Evolutionary conservation across 2,113 vertebrate genomes (phyloP), one percentile per base, ranked within the genome.

Genomic region (Hylia prasina): DNA sequence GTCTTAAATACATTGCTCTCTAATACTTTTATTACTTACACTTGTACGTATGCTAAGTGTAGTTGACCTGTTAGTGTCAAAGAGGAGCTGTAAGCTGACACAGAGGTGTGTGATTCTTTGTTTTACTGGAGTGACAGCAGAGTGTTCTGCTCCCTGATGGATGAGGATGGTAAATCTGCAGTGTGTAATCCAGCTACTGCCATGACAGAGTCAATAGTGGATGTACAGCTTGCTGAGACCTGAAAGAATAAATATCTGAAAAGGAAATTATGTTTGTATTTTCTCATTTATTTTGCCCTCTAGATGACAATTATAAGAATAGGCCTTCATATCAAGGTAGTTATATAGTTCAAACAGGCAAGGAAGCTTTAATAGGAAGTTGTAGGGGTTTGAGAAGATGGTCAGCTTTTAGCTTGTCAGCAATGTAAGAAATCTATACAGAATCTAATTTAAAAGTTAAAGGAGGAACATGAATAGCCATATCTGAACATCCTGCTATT

Each of bases 31-130:
- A 23, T 84, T 33, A 27, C 37, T 68, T 80, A 20, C 30, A 56
- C 25, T 20, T 72, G 25, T 60, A 23, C 0, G 1, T 0, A 2
- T 82, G 13, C 19, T 66, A 15, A 25, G 15, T 56, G 14, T 3
- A 28, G 13, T 19, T 66, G 47, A 40, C 58, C 56, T 64, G 22
- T 35, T 72, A n/a, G 33, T 31, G 27, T 42, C n/a, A 30, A 51
- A 84, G n/a, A 60, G 7, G 31, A 63, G 31, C 6, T 48, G 7
- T 40, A 50, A 58, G 13, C 13, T 82, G 33, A 15, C 23, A 25
- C 11, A 28, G 58, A 89, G 7, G 7, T 45, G n/a, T 42, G 18
- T 1, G 2, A 39, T 35, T 60, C 56, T 66, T 48, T 60, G n/a
- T 61, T 71, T 45, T 25, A 13, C 13, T 47, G 53, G 37, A 44